Conservation (phyloP, 1,140 invertebrate genomes). For the Lerema accius region DNA sequence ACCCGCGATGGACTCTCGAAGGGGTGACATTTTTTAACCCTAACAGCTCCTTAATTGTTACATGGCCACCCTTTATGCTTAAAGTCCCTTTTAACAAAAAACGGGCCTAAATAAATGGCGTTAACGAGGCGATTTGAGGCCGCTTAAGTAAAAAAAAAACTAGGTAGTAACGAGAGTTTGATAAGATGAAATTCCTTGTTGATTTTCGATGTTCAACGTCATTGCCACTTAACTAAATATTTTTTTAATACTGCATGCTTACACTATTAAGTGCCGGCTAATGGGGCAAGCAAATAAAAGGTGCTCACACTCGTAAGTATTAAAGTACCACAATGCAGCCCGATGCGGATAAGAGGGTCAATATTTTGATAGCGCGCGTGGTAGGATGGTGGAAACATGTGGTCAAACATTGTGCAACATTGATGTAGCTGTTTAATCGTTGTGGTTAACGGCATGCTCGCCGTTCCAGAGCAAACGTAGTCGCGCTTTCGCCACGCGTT, state of each 20-base stretch:
- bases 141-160: constrained; percentile 56
- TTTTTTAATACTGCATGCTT: constrained; percentile 66
- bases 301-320: constrained; percentile 67
- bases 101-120: constrained; percentile 70
- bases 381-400: constrained; percentile 71
- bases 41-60: constrained; percentile 74
- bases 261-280: constrained; percentile 68
- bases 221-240: constrained; percentile 64
- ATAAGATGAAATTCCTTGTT: constrained; percentile 63
- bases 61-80: constrained; percentile 69
- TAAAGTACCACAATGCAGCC: constrained; percentile 63
- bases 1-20: constrained; percentile 59
- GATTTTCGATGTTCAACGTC: constrained; percentile 47
- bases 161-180: constrained; percentile 62
- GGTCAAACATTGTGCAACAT: constrained; percentile 76
- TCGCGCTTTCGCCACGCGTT: constrained; percentile 54
- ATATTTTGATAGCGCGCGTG: constrained; percentile 80
- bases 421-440: constrained; percentile 61
- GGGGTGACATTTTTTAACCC: constrained; percentile 79
- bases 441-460: constrained; percentile 54
- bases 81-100: constrained; percentile 68
- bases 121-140: constrained; percentile 57
- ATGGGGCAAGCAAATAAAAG: constrained; percentile 73
- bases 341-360: constrained; percentile 74
- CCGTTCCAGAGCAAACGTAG: constrained; percentile 58